Conservation (phyloP, 1,140 invertebrate species). For the Idris sp. region DNA sequence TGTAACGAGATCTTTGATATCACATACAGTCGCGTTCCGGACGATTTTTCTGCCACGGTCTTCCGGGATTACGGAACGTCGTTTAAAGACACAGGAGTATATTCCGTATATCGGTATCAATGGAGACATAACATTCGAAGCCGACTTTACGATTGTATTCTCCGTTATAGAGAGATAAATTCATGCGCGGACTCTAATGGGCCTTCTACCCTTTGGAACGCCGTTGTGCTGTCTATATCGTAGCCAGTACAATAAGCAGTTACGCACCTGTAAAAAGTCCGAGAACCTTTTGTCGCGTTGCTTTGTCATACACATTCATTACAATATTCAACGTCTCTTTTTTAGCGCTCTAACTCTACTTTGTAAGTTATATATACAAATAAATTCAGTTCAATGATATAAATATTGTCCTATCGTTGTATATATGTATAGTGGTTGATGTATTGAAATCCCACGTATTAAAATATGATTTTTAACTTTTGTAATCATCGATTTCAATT, state of each 20-base stretch:
- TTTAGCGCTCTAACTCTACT: constrained; percentile 31
- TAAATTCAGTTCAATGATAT: constrained; percentile 33
- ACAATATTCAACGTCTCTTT: constrained; percentile 47
- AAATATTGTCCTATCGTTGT: too few relatives aligned
- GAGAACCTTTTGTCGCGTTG: constrained; percentile 52
- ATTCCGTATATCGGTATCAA: too few relatives aligned
- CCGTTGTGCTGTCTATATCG: constrained; percentile 38
- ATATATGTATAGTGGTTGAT: too few relatives aligned
- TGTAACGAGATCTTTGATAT: too few relatives aligned
- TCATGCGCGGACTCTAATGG: constrained; percentile 69
- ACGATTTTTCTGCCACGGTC: too few relatives aligned
- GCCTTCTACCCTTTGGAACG: constrained; percentile 65
- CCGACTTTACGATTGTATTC: constrained; percentile 72
- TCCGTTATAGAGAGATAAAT: constrained; percentile 73
- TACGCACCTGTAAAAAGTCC: constrained; percentile 60
- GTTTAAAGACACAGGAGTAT: too few relatives aligned
- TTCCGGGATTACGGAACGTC: too few relatives aligned
- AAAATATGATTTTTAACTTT: too few relatives aligned
- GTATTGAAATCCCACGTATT: too few relatives aligned
- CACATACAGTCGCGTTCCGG: too few relatives aligned
- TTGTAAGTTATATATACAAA: constrained; percentile 29
- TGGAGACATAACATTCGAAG: constrained; percentile 62
- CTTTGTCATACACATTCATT: constrained; percentile 56
- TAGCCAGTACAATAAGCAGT: constrained; percentile 54
- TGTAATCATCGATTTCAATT: too few relatives aligned